phyloP scores from a whole-genome alignment of 2,888 invertebrate species.

The Pseudococcus viburni region DNA sequence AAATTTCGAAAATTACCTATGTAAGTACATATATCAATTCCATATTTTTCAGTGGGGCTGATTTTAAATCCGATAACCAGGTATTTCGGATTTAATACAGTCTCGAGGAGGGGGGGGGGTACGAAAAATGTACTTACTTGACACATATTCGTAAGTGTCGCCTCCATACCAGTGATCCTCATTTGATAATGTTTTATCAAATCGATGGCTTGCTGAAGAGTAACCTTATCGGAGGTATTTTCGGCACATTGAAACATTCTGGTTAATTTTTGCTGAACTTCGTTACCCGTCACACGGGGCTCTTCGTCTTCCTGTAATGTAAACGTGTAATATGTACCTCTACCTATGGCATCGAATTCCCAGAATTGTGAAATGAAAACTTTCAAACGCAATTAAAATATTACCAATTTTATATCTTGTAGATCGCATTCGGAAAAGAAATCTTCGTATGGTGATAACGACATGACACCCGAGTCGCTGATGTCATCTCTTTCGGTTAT shows the following conservation, averaged over 20 bases:
- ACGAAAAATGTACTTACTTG: slow-evolving; percentile 65
- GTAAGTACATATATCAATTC: too few species aligned
- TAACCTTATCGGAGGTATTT: slow-evolving; percentile 75
- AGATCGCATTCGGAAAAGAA: slow-evolving; percentile 69
- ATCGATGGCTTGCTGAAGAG: slow-evolving; percentile 77
- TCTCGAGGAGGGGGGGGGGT: too few species aligned
- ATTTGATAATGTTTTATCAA: slow-evolving; percentile 74
- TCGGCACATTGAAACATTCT: slow-evolving; percentile 69
- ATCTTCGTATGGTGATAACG: slow-evolving; percentile 70
- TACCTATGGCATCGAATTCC: not conserved
- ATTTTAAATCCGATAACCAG: too few species aligned
- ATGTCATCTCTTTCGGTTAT: slow-evolving; percentile 68
- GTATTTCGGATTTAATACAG: too few species aligned
- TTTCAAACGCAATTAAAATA: slow-evolving; percentile 15
- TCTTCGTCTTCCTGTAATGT: slow-evolving; percentile 61
- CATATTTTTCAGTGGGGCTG: too few species aligned
- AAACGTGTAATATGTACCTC: not conserved
- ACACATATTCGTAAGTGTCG: slow-evolving; percentile 69
- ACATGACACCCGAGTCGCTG: slow-evolving; percentile 70
- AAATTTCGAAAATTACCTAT: too few species aligned
- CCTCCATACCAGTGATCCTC: slow-evolving; percentile 68
- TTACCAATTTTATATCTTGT: slow-evolving; percentile 69
- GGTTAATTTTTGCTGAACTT: slow-evolving; percentile 58
- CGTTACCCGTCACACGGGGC: slow-evolving; percentile 42
- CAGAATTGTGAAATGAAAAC: not conserved